Conservation (phyloP, 2,797 vertebrate genomes). For the Astyanax mexicanus region DNA sequence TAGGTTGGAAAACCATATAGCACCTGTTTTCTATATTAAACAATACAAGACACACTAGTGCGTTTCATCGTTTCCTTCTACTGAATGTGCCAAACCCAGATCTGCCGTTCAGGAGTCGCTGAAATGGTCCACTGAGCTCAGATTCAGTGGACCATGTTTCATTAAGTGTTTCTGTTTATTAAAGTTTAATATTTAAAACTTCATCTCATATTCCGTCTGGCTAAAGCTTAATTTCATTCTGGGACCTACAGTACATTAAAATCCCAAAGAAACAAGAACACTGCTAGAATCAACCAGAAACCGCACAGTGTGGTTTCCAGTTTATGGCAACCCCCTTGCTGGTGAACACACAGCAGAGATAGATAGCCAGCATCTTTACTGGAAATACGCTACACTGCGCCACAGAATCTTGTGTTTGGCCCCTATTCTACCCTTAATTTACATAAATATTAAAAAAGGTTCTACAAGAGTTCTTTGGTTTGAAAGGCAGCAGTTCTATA, state of each 20-base stretch:
- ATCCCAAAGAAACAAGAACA: not conserved
- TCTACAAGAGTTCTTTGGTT: too few species aligned
- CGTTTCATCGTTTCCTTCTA: conserved; percentile 51
- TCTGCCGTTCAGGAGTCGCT: conserved; percentile 48
- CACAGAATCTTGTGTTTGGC: not conserved
- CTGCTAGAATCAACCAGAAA: not conserved
- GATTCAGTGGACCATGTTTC: conserved; percentile 37
- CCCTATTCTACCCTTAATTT: not conserved
- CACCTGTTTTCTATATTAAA: conserved; percentile 62
- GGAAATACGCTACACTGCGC: conserved; percentile 8
- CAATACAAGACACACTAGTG: conserved; percentile 41
- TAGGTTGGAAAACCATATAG: conserved; percentile 53
- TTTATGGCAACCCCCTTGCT: not conserved
- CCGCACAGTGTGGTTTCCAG: not conserved
- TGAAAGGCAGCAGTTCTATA: too few species aligned
- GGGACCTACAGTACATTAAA: not conserved
- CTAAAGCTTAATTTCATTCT: conserved; percentile 17
- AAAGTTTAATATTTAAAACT: conserved; percentile 41
- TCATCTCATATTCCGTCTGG: conserved; percentile 36
- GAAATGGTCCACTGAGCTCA: conserved; percentile 29
- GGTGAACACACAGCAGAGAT: not conserved
- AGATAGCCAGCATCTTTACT: conserved; percentile 2
- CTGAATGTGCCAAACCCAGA: conserved; percentile 34
- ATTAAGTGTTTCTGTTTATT: conserved; percentile 29
- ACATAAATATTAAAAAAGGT: too few species aligned